Evolutionary conservation across 2,888 invertebrate genomes (phyloP), one percentile per base, ranked within the genome.

Genomic region (Cylindroiulus punctatus): DNA sequence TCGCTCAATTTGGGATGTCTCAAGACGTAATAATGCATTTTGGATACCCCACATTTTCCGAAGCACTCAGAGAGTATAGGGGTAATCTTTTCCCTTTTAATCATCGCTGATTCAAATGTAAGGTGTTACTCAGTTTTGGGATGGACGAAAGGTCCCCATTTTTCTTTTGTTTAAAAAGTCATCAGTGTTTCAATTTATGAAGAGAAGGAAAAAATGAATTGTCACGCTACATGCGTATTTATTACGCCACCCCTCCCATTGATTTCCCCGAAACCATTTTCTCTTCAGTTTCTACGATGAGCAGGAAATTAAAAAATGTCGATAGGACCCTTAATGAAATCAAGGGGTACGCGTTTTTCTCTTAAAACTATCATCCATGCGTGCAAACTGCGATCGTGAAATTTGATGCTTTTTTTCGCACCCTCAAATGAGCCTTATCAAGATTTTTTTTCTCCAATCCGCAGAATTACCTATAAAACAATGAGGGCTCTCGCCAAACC

Each of bases 141-240:
- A 47, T 47, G 47, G 47, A 47, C 47, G 47, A 47, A 47, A 47
- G 47, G 47, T 47, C 47, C 47, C 47, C 47, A 47, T 47, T 47
- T 47, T 47, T 47, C 47, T 47, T 47, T 47, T 47, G 47, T 47
- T 47, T 47, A 47, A 47, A 47, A 47, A 47, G 47, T 47, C 47
- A 47, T 47, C 47, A 47, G 47, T 47, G 47, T 19, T 47, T 47
- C 47, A 47, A 47, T 47, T 47, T 47, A 47, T 47, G 47, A 47
- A 47, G 47, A 47, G 47, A 47, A 47, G 47, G 3, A 47, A 47
- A 47, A 47, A 47, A 47, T 47, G 47, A 47, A 47, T 47, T 47
- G 47, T 47, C 47, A 47, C 19, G 14, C 47, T 47, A 10, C 19
- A 47, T 47, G 47, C 17, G 47, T 47, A 47, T 47, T 47, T 47